These are phyloP conservation scores for Calidris pugnax DNA, from an alignment of 2,113 vertebrate genomes.

Conservation along the genomic window DNA sequence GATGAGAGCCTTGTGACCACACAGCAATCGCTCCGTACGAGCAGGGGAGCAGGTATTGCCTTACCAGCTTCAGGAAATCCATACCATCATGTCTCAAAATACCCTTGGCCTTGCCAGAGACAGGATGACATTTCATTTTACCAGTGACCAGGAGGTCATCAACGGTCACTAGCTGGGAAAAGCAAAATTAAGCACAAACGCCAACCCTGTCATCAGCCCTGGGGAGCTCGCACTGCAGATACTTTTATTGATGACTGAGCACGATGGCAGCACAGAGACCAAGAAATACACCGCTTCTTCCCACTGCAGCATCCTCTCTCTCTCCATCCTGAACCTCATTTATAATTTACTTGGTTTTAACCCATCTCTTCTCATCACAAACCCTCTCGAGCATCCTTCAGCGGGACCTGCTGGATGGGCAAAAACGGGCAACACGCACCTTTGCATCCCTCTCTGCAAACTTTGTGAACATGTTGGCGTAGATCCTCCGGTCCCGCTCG, in stretches of 20 bases:
- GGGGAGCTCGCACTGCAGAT: background rate
- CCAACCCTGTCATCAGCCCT: background rate
- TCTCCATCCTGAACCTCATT: background rate
- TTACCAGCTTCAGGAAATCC: conserved; percentile 37
- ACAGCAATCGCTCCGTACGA: accelerated
- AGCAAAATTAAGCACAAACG: background rate
- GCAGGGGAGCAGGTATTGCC: background rate
- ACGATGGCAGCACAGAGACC: background rate
- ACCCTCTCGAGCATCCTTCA: background rate
- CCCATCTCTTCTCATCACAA: background rate
- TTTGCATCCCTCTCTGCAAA: conserved; percentile 92
- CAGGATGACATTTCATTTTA: background rate
- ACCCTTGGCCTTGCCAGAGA: background rate
- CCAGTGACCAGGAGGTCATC: background rate
- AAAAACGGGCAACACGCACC: conserved; percentile 63
- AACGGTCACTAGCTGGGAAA: background rate
- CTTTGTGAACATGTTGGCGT: conserved; percentile 97
- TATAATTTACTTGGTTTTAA: background rate
- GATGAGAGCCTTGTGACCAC: background rate
- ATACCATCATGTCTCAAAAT: conserved; percentile 37
- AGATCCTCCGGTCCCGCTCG: conserved; percentile 88
- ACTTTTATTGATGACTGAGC: background rate
- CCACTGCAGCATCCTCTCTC: background rate
- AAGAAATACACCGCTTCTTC: background rate
- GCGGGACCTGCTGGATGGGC: accelerated